These are phyloP conservation scores for Sisyra terminalis DNA, from an alignment of 2,888 invertebrate species.

Conservation along the genomic window DNA sequence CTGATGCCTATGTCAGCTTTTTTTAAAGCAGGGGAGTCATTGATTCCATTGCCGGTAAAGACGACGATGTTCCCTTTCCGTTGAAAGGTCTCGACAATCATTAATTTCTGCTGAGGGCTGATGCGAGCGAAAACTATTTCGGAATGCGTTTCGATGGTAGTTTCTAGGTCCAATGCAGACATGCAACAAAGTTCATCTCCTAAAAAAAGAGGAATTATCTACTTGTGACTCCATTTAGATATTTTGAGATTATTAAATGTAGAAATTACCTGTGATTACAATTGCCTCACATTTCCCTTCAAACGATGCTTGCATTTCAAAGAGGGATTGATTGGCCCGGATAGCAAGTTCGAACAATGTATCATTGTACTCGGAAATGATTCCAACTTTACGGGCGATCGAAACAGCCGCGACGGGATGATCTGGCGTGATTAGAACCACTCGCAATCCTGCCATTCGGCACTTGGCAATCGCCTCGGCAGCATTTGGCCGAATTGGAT, in stretches of 20 bases:
- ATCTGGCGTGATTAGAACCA: slow-evolving; percentile 48
- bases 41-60: slow-evolving; percentile 41
- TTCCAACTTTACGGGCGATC: slow-evolving; percentile 41
- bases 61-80: slow-evolving; percentile 37
- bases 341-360: slow-evolving; percentile 57
- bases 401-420: slow-evolving; percentile 42
- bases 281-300: slow-evolving; percentile 23
- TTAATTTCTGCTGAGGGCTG: slow-evolving; percentile 51
- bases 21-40: slow-evolving; percentile 38
- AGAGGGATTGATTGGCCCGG: slow-evolving; percentile 71
- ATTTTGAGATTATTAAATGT: too few species aligned
- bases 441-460: slow-evolving; percentile 43
- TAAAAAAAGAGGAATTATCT: slow-evolving; percentile 26
- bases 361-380: slow-evolving; percentile 28
- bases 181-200: slow-evolving; percentile 51
- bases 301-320: slow-evolving; percentile 46
- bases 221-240: too few species aligned
- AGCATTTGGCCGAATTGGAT: slow-evolving; percentile 38
- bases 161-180: slow-evolving; percentile 36
- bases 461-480: slow-evolving; percentile 40
- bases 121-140: slow-evolving; percentile 64
- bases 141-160: slow-evolving; percentile 36
- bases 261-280: slow-evolving; percentile 32
- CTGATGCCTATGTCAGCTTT: slow-evolving; percentile 41
- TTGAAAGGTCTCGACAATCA: slow-evolving; percentile 34